Evolutionary conservation across 2,113 vertebrate species (phyloP).

Genomic region (Mus musculus): GRCm39 chr16:24396501-24397000

Average conservation of each 20-base stretch:
- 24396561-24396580: neutral
- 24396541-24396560: neutral
- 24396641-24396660: neutral
- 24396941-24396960: neutral
- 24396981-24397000: too few relatives aligned
- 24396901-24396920: neutral
- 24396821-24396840: neutral
- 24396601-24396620: too few relatives aligned
- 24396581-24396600: neutral
- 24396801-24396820: neutral
- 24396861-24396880: slow-evolving; percentile 24
- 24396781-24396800: neutral
- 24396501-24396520: neutral
- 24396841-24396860: neutral
- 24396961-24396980: neutral
- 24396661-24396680: neutral
- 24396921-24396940: neutral
- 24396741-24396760: neutral
- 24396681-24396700: neutral
- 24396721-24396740: neutral
- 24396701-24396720: neutral
- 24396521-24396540: neutral
- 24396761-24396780: neutral
- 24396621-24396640: neutral
- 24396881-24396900: neutral